These are phyloP conservation scores for Marronus borbonicus DNA, from an alignment of 2,888 invertebrate genomes.

Conservation along the genomic window DNA sequence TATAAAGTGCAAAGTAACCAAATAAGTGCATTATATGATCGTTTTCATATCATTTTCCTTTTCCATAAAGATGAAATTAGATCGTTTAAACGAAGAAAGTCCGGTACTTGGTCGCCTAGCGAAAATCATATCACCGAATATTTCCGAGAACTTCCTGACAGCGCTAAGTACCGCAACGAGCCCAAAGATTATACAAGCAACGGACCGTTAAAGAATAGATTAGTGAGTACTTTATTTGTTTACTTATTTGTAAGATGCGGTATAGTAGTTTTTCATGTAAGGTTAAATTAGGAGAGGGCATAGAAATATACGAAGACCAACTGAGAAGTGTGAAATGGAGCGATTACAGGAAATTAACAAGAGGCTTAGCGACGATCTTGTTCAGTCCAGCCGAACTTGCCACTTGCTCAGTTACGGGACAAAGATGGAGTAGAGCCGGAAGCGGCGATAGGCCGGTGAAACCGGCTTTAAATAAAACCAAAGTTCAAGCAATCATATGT, in stretches of 20 bases:
- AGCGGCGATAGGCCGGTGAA: slow-evolving; percentile 83
- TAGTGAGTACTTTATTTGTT: slow-evolving; percentile 57
- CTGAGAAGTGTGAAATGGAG: slow-evolving; percentile 83
- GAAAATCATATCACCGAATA: slow-evolving; percentile 22
- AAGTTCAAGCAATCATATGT: slow-evolving; percentile 84
- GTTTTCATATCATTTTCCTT: not conserved
- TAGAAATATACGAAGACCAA: slow-evolving; percentile 81
- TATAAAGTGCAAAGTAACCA: no score
- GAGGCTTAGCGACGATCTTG: slow-evolving; percentile 81
- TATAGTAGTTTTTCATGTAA: slow-evolving; percentile 62
- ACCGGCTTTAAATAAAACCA: slow-evolving; percentile 80
- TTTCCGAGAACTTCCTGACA: not conserved
- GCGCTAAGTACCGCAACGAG: not conserved
- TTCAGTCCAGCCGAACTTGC: slow-evolving; percentile 83
- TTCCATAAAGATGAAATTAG: slow-evolving; percentile 49
- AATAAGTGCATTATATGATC: not conserved
- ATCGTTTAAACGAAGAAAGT: slow-evolving; percentile 60
- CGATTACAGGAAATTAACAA: slow-evolving; percentile 82
- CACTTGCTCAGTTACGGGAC: slow-evolving; percentile 83
- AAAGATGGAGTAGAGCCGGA: slow-evolving; percentile 83
- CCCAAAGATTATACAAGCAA: slow-evolving; percentile 13
- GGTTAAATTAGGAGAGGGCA: slow-evolving; percentile 83
- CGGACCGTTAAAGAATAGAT: slow-evolving; percentile 59
- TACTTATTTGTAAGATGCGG: slow-evolving; percentile 22
- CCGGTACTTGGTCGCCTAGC: slow-evolving; percentile 62